Evolutionary conservation across 2,888 invertebrate genomes (phyloP).

Genomic region (Nomada lathburiana): DNA sequence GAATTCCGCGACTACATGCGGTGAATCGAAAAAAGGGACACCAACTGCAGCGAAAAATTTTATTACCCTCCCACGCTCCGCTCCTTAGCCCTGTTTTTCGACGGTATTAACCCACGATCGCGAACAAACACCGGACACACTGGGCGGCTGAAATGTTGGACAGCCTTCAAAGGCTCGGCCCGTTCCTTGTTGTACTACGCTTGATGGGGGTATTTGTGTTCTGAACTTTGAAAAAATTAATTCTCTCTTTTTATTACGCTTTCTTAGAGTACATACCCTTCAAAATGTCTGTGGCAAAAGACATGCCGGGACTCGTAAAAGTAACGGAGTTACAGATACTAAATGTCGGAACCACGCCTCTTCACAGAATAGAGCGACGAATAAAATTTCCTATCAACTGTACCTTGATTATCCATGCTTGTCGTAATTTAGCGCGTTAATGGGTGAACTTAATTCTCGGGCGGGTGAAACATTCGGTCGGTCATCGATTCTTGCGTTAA

Average conservation of each 20-base stretch:
- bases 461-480: background rate
- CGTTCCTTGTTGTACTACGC: background rate
- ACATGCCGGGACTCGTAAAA: no score
- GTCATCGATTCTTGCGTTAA: slow-evolving; percentile 31
- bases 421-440: background rate
- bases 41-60: slow-evolving; percentile 33
- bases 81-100: slow-evolving; percentile 21
- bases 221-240: no score
- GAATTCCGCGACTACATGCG: slow-evolving; percentile 34
- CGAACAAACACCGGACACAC: slow-evolving; percentile 5
- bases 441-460: background rate
- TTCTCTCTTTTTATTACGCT: no score
- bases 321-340: no score
- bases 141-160: slow-evolving; percentile 3
- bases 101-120: slow-evolving; percentile 19
- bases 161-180: background rate
- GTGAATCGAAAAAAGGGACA: slow-evolving; percentile 29
- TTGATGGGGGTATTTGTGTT: background rate
- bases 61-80: slow-evolving; percentile 45
- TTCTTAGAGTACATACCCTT: no score
- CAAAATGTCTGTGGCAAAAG: no score
- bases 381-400: no score
- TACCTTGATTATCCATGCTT: background rate
- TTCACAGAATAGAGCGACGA: no score
- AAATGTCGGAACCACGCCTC: no score